Evolutionary conservation across 1,140 invertebrate genomes (phyloP).

Genomic region (Scylla paramamosain): DNA sequence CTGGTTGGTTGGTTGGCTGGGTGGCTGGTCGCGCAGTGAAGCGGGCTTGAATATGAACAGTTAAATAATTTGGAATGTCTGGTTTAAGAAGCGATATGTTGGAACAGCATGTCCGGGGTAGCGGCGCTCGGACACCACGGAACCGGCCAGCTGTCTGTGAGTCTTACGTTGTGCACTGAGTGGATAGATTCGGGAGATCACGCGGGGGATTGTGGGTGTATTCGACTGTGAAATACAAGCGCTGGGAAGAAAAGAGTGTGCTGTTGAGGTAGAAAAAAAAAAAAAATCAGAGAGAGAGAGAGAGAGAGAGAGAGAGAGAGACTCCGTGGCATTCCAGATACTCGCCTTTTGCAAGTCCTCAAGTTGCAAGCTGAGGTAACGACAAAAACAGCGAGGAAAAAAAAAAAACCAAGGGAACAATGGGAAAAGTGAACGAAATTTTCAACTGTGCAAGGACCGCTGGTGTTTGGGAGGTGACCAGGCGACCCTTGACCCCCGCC

Average conservation of each 20-base stretch:
- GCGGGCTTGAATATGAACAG: neutral
- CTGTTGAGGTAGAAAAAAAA: too few relatives aligned
- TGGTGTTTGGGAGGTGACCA: neutral
- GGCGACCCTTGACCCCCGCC: constrained; percentile 6
- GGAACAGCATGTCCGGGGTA: neutral
- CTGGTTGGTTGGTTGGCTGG: too few relatives aligned
- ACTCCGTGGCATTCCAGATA: neutral
- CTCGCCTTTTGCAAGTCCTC: neutral
- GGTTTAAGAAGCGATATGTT: constrained; percentile 8
- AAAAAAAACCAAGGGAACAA: neutral
- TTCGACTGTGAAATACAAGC: too few relatives aligned
- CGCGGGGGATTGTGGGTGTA: too few relatives aligned
- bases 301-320: too few relatives aligned
- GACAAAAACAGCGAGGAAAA: neutral
- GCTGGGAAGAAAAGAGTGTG: too few relatives aligned
- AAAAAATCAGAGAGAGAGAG: too few relatives aligned
- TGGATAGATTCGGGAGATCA: too few relatives aligned
- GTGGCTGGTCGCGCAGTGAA: neutral
- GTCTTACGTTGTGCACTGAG: neutral
- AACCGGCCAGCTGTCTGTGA: neutral
- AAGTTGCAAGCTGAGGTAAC: neutral
- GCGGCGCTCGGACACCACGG: too few relatives aligned
- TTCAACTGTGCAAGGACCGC: neutral
- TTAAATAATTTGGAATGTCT: neutral
- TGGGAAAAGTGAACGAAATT: neutral